A percentile compares a stretch with the other conserved stretches of the same genome.
These are phyloP conservation scores for Clarias magur DNA, from an alignment of 2,113 vertebrate species.

Conservation along the genomic window DNA sequence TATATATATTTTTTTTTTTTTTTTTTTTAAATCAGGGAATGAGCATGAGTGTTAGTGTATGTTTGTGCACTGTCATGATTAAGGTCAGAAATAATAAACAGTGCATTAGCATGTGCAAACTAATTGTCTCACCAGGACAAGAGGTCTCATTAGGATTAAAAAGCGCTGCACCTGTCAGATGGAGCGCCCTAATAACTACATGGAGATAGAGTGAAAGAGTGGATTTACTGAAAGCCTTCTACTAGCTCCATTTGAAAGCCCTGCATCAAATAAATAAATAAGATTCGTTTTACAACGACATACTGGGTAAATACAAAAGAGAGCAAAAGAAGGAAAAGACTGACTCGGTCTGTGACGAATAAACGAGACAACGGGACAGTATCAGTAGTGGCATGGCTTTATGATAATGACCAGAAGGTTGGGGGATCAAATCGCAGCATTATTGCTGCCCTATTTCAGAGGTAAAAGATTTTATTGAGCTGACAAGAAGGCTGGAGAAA, in stretches of 20 bases:
- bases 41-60: background rate
- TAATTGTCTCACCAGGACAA: constrained; percentile 16
- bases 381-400: background rate
- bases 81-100: constrained; percentile 15
- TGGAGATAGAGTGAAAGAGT: background rate
- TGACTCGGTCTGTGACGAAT: background rate
- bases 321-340: background rate
- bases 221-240: constrained; percentile 21
- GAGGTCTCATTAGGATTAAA: constrained; percentile 23
- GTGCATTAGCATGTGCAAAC: background rate
- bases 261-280: constrained; percentile 9
- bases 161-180: constrained; percentile 13
- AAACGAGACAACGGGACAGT: background rate
- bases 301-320: background rate
- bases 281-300: background rate
- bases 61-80: background rate
- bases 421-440: background rate
- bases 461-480: background rate
- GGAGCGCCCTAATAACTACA: background rate
- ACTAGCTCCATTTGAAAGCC: background rate
- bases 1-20: no score
- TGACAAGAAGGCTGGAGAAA: background rate
- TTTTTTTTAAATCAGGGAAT: background rate
- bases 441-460: background rate
- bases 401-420: background rate